Evolutionary conservation across 2,797 vertebrate species (phyloP), one percentile per base, ranked within the genome.

Genomic region (Enteromius radiatus): DNA sequence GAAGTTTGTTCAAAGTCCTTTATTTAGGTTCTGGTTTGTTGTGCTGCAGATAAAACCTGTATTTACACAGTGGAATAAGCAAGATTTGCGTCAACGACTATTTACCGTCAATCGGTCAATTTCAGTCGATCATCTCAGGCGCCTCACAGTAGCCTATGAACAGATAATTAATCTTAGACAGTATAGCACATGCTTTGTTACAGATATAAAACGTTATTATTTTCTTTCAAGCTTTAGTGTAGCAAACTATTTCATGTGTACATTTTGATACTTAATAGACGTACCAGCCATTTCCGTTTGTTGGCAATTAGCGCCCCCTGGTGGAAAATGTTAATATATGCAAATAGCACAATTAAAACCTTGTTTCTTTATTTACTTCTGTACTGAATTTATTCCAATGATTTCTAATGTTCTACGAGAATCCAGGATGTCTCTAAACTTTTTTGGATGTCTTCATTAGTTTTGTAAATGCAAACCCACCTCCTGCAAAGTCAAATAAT

Each of bases 291-390:
- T 61, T 61, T 76, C 8, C 21, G 14, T 67, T 36, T 59, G 23
- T 73, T 71, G 21, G 21, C 11, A 4, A 14, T 36, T 78, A 19
- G 80, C 80, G 75, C 68, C 84, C 49, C 15, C 84, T 17, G 6
- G 84, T 68, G 84, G 76, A 61, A 0, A 17, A 26, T 4, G 8
- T 10, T 1, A 41, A 4, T 19, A 5, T 2, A 14, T 26, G 31
- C 15, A 26, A 64, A 31, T 28, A 3, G 1, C 52, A n/a, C 36
- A 36, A n/a, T 15, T 63, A 36, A 36, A 67, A 33, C 36, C 15
- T 28, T 4, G 4, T 6, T 73, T 71, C 10, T 31, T 67, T 11
- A 45, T 38, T 47, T 52, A 38, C 36, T 38, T 38, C 8, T n/a
- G 36, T 63, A 14, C 75, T 59, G 10, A 33, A 12, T 59, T 43